A percentile compares a stretch with the other conserved stretches of the same genome.
phyloP scores from a whole-genome alignment of 2,797 vertebrate species.

The Hydrocynus forskahlii region DNA sequence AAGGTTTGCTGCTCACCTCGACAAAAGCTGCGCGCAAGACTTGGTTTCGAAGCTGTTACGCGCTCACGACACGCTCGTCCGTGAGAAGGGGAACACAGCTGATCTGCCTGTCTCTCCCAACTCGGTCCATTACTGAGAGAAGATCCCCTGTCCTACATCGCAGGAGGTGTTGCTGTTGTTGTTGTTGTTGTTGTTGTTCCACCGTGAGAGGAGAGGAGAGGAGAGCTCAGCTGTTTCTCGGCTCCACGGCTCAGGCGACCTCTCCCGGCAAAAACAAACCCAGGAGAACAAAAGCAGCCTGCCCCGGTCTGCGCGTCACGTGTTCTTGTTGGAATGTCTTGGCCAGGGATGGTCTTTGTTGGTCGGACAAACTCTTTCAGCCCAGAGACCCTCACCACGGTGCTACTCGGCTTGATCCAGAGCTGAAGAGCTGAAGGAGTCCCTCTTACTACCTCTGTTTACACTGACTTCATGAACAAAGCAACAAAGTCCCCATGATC shows the following conservation, averaged over 20 bases:
- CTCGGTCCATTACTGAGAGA: conserved; percentile 17
- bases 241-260: conserved; percentile 52
- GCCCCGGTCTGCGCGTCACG: conserved; percentile 65
- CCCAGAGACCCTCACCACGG: background rate
- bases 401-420: no score
- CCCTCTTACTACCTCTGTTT: no score
- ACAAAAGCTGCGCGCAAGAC: background rate
- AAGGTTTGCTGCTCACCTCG: conserved; percentile 37
- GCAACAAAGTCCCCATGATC: no score
- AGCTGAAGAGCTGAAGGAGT: no score
- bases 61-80: conserved; percentile 17
- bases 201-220: background rate
- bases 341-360: conserved; percentile 46
- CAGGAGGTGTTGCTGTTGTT: background rate
- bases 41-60: background rate
- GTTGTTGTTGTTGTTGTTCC: background rate
- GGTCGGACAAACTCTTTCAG: background rate
- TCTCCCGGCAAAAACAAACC: conserved; percentile 60
- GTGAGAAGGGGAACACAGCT: background rate
- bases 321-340: conserved; percentile 55
- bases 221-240: background rate
- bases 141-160: background rate
- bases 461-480: no score
- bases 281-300: conserved; percentile 52
- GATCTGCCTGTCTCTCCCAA: background rate